Evolutionary conservation across 1,140 invertebrate genomes (phyloP), one percentile per base, ranked within the genome.

Genomic region (Ephestia elutella): DNA sequence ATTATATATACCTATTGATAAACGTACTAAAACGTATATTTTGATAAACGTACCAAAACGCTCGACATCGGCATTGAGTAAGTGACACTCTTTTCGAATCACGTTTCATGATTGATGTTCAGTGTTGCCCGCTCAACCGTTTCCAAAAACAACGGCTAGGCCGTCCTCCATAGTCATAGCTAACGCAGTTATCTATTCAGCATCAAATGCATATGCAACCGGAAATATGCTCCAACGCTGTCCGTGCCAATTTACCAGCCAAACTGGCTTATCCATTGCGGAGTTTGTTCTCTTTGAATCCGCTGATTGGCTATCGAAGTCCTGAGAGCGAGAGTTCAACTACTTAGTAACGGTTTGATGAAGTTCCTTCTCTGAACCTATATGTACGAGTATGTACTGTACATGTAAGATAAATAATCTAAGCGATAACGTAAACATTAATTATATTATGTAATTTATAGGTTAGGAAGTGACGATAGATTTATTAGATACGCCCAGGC

Each of bases 121-220:
- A 44, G 2, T 15, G n/a, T 11, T 32, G 25, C 30, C 11, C 38
- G 15, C n/a, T 44, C n/a, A 44, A 15, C 38, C 38, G 30, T 32
- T 32, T 44, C 15, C 1, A 44, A 44, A 44, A 15, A 44, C 13
- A 15, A 35, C 8, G n/a, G 38, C 2, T 13, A n/a, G 38, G 15
- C 13, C 15, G 2, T 15, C 13, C 13, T 38, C 38, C n/a, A 44
- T 44, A 44, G 38, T 44, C 38, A 44, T 44, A 44, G 38, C 38
- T 44, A 44, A 44, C 38, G n/a, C 38, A 44, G 38, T 44, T 44
- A 44, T 44, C 38, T 44, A 44, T 44, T 44, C 38, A 44, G 38
- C 38, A 15, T 44, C 38, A 44, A 44, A 44, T 44, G 38, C 38
- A 44, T 44, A 44, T 44, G 38, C 10, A 44, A 44, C 38, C 38